phyloP scores from a whole-genome alignment of 1,140 invertebrate species.

The Drosophila teissieri region DNA sequence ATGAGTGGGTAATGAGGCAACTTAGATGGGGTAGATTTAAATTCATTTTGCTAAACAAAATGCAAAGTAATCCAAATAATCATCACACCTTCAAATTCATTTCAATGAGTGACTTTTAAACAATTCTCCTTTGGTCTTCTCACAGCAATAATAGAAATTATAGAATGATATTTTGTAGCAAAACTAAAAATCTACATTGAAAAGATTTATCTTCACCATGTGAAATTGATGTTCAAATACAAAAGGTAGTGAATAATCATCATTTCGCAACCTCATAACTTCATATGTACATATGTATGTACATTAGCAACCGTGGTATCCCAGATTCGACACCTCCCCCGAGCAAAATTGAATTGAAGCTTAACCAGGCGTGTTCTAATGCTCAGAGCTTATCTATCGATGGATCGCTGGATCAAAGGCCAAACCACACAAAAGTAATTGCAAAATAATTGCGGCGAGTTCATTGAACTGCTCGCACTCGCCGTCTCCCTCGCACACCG shows the following conservation, averaged over 20 bases:
- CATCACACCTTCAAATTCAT: neutral
- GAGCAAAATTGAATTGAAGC: neutral
- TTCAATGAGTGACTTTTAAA: too few relatives aligned
- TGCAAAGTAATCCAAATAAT: constrained; percentile 12
- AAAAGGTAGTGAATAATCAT: too few relatives aligned
- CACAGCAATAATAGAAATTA: too few relatives aligned
- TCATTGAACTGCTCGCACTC: constrained; percentile 49
- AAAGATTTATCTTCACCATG: too few relatives aligned
- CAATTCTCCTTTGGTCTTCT: neutral
- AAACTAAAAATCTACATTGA: too few relatives aligned
- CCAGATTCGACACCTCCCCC: neutral
- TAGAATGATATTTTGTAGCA: too few relatives aligned
- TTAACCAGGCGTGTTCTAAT: constrained; percentile 8
- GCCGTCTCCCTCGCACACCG: neutral
- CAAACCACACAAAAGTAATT: constrained; percentile 58
- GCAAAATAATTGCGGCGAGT: constrained; percentile 71
- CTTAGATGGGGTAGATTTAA: constrained; percentile 32
- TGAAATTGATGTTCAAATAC: neutral
- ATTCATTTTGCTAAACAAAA: constrained; percentile 31
- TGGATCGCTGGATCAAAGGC: constrained; percentile 53
- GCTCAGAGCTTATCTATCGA: constrained; percentile 29
- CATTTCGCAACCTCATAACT: too few relatives aligned
- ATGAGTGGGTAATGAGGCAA: constrained; percentile 21
- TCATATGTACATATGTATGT: neutral
- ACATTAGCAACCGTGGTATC: neutral